Percentiles rank a stretch among this genome's conserved stretches.
Evolutionary conservation across 2,888 invertebrate genomes (phyloP).

Genomic region (Tubiluchus corallicola): DNA sequence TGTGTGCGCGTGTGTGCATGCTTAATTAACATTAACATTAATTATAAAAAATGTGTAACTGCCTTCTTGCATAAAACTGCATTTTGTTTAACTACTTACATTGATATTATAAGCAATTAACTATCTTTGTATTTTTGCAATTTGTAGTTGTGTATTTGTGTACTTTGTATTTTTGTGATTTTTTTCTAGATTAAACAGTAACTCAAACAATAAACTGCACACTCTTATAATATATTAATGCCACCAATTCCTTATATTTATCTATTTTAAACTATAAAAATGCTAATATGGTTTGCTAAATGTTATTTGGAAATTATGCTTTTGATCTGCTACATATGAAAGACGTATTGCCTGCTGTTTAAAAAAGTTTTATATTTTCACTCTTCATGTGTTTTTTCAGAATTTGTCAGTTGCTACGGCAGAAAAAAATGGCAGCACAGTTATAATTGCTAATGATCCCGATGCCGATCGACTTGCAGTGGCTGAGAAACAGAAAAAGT

Average conservation of each 20-base stretch:
- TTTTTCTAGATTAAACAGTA: background rate
- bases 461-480: constrained; percentile 91
- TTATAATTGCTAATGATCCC: constrained; percentile 91
- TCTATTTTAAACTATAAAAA: background rate
- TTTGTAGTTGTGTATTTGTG: constrained; percentile 5
- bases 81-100: constrained; percentile 4
- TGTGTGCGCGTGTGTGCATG: too few relatives aligned
- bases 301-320: constrained; percentile 2
- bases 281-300: background rate
- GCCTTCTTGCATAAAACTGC: too few relatives aligned
- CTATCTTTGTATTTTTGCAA: background rate
- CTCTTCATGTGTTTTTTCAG: constrained; percentile 17
- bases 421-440: constrained; percentile 40
- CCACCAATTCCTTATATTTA: background rate
- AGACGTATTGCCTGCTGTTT: background rate
- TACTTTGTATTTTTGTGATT: background rate
- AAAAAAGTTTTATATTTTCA: background rate
- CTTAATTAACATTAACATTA: too few relatives aligned
- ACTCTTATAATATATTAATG: background rate
- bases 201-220: too few relatives aligned
- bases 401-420: constrained; percentile 59
- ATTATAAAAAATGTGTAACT: too few relatives aligned
- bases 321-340: constrained; percentile 4
- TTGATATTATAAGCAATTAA: background rate
- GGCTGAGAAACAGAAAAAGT: constrained; percentile 58